Conservation (phyloP, 2,113 vertebrate species). For the Anoplopoma fimbria region DNA sequence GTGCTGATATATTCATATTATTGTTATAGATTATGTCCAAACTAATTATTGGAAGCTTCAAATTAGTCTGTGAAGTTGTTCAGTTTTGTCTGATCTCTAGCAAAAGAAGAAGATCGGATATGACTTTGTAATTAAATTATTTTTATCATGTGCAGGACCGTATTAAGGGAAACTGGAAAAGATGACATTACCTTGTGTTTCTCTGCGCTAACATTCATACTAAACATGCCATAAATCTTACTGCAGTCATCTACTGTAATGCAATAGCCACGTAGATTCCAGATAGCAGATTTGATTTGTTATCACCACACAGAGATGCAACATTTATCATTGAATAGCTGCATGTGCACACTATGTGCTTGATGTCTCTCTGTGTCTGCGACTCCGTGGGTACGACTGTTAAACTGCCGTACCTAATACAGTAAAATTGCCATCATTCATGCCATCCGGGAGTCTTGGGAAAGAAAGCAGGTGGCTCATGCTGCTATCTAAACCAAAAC, state of each 20-base stretch:
- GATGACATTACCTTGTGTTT: background rate
- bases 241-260: background rate
- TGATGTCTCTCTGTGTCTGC: background rate
- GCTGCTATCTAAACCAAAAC: conserved; percentile 10
- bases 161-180: background rate
- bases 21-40: background rate
- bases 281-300: background rate
- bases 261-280: background rate
- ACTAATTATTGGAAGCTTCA: background rate
- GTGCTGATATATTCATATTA: background rate
- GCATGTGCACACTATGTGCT: background rate
- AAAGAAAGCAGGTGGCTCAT: background rate
- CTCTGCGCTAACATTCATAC: background rate
- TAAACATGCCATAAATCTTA: background rate
- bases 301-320: background rate
- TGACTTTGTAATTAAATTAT: background rate
- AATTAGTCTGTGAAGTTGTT: background rate
- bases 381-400: background rate
- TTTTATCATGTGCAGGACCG: background rate
- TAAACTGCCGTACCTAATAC: conserved; percentile 16
- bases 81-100: background rate
- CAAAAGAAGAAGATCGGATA: background rate
- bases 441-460: background rate
- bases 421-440: conserved; percentile 12
- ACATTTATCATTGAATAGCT: background rate